A percentile compares a stretch with the other conserved stretches of the same genome.
Conservation (phyloP, 2,888 invertebrate genomes). For the Xestobium rufovillosum region DNA sequence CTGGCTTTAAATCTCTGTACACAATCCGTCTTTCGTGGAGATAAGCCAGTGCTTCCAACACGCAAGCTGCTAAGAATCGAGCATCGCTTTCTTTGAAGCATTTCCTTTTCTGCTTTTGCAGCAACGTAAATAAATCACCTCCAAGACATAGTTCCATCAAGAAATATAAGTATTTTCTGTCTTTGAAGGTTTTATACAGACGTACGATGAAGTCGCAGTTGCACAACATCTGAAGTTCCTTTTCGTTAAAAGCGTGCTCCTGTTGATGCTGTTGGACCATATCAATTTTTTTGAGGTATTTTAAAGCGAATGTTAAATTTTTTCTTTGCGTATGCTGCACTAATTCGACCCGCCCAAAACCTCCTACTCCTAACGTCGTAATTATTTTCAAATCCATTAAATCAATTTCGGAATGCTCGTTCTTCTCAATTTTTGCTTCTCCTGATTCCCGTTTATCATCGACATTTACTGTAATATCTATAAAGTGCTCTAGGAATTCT, state of each 20-base stretch:
- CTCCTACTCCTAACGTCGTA: conserved; percentile 86
- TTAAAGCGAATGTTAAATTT: conserved; percentile 66
- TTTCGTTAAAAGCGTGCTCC: conserved; percentile 83
- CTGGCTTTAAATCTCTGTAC: conserved; percentile 88
- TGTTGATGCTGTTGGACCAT: conserved; percentile 84
- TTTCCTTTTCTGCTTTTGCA: conserved; percentile 64
- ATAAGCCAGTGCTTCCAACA: conserved; percentile 87
- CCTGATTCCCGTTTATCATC: too few relatives aligned
- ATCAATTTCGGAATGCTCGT: conserved; percentile 62
- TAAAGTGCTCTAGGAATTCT: conserved; percentile 77
- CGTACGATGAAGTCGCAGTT: conserved; percentile 64
- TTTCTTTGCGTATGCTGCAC: conserved; percentile 49
- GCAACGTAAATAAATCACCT: conserved; percentile 92
- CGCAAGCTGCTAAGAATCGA: conserved; percentile 85
- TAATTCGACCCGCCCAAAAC: conserved; percentile 35
- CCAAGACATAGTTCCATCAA: conserved; percentile 92
- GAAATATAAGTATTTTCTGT: conserved; percentile 88
- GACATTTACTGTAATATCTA: conserved; percentile 57
- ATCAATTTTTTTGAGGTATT: conserved; percentile 83
- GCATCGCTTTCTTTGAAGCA: conserved; percentile 77
- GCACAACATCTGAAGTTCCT: conserved; percentile 73
- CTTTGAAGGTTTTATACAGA: conserved; percentile 83
- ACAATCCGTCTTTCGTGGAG: conserved; percentile 79
- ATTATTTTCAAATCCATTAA: conserved; percentile 73
- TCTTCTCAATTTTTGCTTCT: too few relatives aligned